Evolutionary conservation across 2,797 vertebrate species (phyloP), one percentile per base, ranked within the genome.

Genomic region (Characodon lateralis): DNA sequence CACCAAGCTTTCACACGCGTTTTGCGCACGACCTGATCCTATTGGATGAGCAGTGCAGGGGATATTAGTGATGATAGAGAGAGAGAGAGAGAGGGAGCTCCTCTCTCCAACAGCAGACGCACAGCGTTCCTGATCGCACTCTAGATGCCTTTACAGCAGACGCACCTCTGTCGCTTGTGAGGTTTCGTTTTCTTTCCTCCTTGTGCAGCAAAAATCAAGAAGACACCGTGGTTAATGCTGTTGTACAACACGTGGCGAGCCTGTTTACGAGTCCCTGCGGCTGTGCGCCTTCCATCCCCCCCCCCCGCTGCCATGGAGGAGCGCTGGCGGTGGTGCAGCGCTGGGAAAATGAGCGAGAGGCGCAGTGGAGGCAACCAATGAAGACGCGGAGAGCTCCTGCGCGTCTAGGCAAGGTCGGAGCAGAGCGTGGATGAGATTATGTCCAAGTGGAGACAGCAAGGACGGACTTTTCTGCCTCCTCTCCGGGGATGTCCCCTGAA

Each of bases 401-500:
- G 77, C 81, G 85, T 78, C 63, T 68, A 79, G 86, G 66, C 85
- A 89, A 93, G 90, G 89, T 93, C 88, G 87, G 84, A 80, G 83
- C 84, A 83, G 71, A 85, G 80, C 71, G 83, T 78, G 85, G 83
- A 12, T 73, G 76, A 75, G 88, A 89, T 87, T 85, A 90, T 93
- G 90, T 90, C 90, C 89, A 81, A 70, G 91, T 81, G 92, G 87
- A 77, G 82, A 82, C 76, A 51, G 55, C 84, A 79, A 76, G 85
- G 82, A 82, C 87, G 86, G 91, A 93, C 91, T 91, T 85, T 88
- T 72, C 73, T 84, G 89, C 83, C 85, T 88, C 89, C 82, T 86
- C 83, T 69, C 75, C 14, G 89, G 86, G 86, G 88, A 83, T 89
- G 85, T 87, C 89, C 85, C 83, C 85, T 51, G 76, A 83, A 89